Evolutionary conservation across 1,140 invertebrate genomes (phyloP).

Genomic region (Macrobrachium rosenbergii): DNA sequence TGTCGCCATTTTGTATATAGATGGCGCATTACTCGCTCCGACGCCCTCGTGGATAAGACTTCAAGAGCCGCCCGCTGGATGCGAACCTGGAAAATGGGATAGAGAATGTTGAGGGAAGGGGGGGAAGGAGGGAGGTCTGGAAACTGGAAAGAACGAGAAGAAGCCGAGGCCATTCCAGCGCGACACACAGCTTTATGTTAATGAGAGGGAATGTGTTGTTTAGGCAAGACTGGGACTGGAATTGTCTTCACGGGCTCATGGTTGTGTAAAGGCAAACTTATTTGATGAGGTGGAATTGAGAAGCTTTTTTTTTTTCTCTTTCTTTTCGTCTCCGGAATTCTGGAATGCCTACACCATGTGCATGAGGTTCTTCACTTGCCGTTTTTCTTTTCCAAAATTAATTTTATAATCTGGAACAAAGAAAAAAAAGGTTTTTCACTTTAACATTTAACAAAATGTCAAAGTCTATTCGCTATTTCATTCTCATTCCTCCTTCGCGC

Average conservation of each 20-base stretch:
- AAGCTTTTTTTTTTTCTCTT: too few relatives aligned
- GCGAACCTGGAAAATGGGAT: constrained; percentile 52
- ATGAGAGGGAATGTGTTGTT: constrained; percentile 49
- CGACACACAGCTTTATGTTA: constrained; percentile 41
- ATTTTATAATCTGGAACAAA: too few relatives aligned
- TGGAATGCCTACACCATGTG: too few relatives aligned
- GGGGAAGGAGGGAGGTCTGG: constrained; percentile 1
- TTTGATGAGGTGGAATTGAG: too few relatives aligned
- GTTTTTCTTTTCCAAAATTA: too few relatives aligned
- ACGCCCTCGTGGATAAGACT: constrained; percentile 64
- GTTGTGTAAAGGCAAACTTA: too few relatives aligned
- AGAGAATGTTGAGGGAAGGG: background rate
- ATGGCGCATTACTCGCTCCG: constrained; percentile 64
- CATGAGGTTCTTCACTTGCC: too few relatives aligned
- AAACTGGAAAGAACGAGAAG: background rate
- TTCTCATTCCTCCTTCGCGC: too few relatives aligned
- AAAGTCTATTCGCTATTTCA: too few relatives aligned
- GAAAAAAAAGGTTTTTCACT: too few relatives aligned
- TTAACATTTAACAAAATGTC: too few relatives aligned
- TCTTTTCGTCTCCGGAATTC: too few relatives aligned
- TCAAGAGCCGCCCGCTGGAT: constrained; percentile 50
- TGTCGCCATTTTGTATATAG: constrained; percentile 66
- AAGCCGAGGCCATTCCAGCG: constrained; percentile 22
- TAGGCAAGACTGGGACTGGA: constrained; percentile 4
- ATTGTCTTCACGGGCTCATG: background rate